Evolutionary conservation across 2,888 invertebrate species (phyloP), one percentile per base, ranked within the genome.

Genomic region (Cantharis rustica): DNA sequence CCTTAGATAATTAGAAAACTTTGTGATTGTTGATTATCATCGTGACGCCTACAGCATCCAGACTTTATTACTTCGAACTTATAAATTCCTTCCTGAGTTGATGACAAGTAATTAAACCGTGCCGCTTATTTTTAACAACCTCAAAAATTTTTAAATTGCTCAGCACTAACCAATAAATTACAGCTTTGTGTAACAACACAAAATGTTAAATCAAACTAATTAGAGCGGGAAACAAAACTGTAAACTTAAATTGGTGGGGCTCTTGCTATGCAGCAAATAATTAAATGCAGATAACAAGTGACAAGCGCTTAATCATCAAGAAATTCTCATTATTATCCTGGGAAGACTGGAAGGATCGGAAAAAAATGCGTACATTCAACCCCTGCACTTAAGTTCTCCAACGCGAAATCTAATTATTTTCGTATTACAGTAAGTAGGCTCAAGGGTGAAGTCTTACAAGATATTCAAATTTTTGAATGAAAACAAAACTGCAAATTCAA

Each of bases 1-100:
- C 75, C 73, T 70, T 66, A 70, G 77, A 77, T 77, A 77, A 77
- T 77, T 77, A 77, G 77, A 77, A 77, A 77, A 77, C 77, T 77
- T 77, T 77, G 69, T 70, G 75, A 75, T 77, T 75, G 72, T 77
- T 77, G 75, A 73, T 77, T 77, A 77, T 77, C 69, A 69, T 75
- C 74, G 62, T 61, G 70, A 27, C 27, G 70, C 73, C 71, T 76
- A n/a, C 61, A 72, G 74, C 74, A 27, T 61, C 70, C 16, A 69
- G 16, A 66, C 69, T 75, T 66, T 31, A 64, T 71, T 27, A 71
- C 66, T 31, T 73, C 71, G 63, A 77, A 72, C 72, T 72, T 71
- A 68, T 17, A 71, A 73, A 61, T 47, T 20, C 70, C 47, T 47
- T 63, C 64, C 26, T 20, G 15, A 66, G 23, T 9, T 23, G 64